These are phyloP conservation scores for Darevskia nairensis DNA, from an alignment of 2,797 vertebrate genomes.

Conservation along the genomic window DNA sequence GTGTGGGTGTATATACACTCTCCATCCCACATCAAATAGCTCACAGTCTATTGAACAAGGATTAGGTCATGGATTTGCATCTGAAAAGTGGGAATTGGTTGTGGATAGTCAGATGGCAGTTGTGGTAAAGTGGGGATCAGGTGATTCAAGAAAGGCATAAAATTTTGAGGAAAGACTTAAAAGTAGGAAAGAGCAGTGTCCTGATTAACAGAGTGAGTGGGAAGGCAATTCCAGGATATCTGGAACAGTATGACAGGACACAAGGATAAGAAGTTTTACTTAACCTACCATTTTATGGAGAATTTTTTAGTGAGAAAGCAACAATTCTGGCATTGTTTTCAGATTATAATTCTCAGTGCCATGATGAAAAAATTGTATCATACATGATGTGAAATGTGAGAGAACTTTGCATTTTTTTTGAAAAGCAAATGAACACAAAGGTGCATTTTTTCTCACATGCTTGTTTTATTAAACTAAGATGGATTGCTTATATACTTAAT, in stretches of 20 bases:
- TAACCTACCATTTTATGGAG: not conserved
- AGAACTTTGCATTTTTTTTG: constrained; percentile 46
- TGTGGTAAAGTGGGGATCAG: not conserved
- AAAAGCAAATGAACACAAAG: constrained; percentile 34
- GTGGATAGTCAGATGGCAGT: too few relatives aligned
- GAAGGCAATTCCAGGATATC: not conserved
- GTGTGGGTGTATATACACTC: too few relatives aligned
- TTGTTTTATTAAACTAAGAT: not conserved
- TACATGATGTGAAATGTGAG: not conserved
- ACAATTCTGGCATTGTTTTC: constrained; percentile 16
- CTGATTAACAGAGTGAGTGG: not conserved
- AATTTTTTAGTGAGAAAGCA: not conserved
- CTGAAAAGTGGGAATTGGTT: not conserved
- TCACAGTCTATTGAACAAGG: not conserved
- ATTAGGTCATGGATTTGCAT: not conserved
- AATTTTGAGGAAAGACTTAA: not conserved
- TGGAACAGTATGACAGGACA: not conserved
- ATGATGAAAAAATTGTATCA: constrained; percentile 16
- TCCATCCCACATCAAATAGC: not conserved
- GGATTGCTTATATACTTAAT: not conserved
- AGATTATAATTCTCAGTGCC: not conserved
- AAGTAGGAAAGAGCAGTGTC: not conserved
- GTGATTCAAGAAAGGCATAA: not conserved
- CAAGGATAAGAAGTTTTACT: not conserved
- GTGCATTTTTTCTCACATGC: constrained; percentile 30